These are phyloP conservation scores for Rhombomys opimus DNA, from an alignment of 2,113 vertebrate genomes.

Conservation along the genomic window DNA sequence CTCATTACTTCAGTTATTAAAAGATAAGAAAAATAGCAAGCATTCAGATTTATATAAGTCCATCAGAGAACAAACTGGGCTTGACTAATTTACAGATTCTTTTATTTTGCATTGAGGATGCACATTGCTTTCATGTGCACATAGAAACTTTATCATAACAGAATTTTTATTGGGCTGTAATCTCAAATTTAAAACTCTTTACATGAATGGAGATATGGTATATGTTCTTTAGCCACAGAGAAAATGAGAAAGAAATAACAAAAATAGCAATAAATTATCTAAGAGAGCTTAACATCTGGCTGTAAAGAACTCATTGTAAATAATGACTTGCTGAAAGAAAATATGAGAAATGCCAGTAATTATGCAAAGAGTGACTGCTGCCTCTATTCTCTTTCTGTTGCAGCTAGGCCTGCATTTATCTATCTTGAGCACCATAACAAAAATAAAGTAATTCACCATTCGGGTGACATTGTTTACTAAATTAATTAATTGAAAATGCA, in stretches of 20 bases:
- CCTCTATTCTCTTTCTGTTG: conserved; percentile 67
- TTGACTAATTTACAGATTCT: not conserved
- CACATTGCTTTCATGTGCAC: not conserved
- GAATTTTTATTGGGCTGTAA: not conserved
- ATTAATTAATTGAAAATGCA: conserved; percentile 77
- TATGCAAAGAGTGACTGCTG: conserved; percentile 69
- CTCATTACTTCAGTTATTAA: not conserved
- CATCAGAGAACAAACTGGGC: not conserved
- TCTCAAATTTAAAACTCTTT: not conserved
- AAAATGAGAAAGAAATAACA: not conserved
- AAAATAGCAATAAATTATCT: not conserved
- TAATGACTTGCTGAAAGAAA: not conserved
- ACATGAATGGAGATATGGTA: not conserved
- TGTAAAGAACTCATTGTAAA: not conserved
- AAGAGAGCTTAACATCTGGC: not conserved
- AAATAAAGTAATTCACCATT: conserved; percentile 77
- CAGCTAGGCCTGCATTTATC: conserved; percentile 66
- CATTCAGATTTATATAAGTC: not conserved
- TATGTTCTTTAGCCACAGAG: not conserved
- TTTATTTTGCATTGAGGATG: not conserved
- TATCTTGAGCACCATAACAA: conserved; percentile 72
- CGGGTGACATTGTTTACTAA: conserved; percentile 69
- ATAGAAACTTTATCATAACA: not conserved
- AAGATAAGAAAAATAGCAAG: not conserved
- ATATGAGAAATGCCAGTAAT: conserved; percentile 73